Evolutionary conservation across 1,140 invertebrate genomes (phyloP).

Genomic region (Caerostris darwini): DNA sequence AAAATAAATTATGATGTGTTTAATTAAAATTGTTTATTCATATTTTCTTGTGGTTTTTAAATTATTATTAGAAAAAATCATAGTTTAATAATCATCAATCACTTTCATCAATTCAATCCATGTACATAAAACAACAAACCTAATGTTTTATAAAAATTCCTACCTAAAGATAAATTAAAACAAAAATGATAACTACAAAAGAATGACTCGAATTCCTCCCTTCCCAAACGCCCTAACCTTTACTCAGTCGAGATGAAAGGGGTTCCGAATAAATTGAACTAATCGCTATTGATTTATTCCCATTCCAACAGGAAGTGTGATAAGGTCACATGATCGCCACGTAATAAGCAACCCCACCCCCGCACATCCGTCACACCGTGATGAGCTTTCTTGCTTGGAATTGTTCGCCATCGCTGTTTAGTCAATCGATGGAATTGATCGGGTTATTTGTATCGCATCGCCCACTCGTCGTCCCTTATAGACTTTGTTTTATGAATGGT

Average conservation of each 20-base stretch:
- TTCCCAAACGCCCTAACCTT: neutral
- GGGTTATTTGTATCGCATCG: neutral
- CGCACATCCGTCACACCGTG: neutral
- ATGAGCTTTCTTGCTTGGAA: neutral
- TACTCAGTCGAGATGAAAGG: neutral
- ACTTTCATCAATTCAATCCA: too few relatives aligned
- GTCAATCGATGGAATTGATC: slow-evolving; percentile 28
- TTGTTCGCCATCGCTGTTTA: neutral
- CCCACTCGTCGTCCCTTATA: too few relatives aligned
- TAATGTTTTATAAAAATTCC: too few relatives aligned
- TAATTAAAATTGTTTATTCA: too few relatives aligned
- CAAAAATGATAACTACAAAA: too few relatives aligned
- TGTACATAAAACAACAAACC: too few relatives aligned
- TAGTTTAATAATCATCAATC: too few relatives aligned
- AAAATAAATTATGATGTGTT: too few relatives aligned
- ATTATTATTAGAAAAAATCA: too few relatives aligned
- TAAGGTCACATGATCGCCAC: neutral
- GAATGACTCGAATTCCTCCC: neutral
- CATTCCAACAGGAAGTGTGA: neutral
- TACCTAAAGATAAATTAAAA: too few relatives aligned
- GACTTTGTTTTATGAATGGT: too few relatives aligned
- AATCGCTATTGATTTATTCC: neutral
- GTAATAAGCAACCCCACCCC: neutral
- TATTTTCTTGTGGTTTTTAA: too few relatives aligned
- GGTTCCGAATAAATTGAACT: neutral